Conservation (phyloP, 2,113 vertebrate genomes). For the Trachemys scripta region DNA sequence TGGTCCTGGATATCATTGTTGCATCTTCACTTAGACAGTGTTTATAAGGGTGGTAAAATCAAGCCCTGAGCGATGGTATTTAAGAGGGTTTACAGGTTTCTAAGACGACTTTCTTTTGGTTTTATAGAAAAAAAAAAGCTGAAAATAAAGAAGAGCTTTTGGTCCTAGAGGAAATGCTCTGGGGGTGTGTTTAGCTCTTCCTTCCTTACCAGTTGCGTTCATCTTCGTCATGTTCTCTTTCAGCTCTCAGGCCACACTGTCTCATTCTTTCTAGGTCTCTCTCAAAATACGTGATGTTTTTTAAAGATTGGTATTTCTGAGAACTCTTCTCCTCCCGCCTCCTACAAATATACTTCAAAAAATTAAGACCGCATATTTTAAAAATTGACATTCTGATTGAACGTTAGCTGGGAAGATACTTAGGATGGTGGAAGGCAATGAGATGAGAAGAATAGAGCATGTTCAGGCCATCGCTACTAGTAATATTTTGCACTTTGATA, state of each 20-base stretch:
- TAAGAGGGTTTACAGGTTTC: not conserved
- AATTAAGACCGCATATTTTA: not conserved
- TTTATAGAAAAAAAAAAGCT: not conserved
- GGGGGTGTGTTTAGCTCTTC: not conserved
- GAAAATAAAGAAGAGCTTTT: not conserved
- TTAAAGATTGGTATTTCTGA: slow-evolving; percentile 70
- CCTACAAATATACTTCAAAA: slow-evolving; percentile 47
- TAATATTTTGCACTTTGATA: not conserved
- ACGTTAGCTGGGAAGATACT: not conserved
- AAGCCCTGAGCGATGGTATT: not conserved
- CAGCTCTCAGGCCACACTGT: not conserved
- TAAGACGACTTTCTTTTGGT: not conserved
- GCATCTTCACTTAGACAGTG: not conserved
- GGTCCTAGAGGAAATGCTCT: not conserved
- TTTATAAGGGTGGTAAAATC: not conserved
- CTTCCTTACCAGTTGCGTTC: slow-evolving; percentile 67
- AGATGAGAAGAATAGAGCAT: not conserved
- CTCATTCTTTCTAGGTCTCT: slow-evolving; percentile 74
- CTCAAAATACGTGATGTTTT: slow-evolving; percentile 32
- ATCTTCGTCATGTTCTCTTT: slow-evolving; percentile 39
- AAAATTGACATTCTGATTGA: not conserved
- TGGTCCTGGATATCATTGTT: not conserved
- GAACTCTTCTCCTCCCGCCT: slow-evolving; percentile 72
- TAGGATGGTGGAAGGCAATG: not conserved
- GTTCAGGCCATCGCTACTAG: not conserved